Conservation (phyloP, 1,140 invertebrate species). For the Andrena cerasifolii region DNA sequence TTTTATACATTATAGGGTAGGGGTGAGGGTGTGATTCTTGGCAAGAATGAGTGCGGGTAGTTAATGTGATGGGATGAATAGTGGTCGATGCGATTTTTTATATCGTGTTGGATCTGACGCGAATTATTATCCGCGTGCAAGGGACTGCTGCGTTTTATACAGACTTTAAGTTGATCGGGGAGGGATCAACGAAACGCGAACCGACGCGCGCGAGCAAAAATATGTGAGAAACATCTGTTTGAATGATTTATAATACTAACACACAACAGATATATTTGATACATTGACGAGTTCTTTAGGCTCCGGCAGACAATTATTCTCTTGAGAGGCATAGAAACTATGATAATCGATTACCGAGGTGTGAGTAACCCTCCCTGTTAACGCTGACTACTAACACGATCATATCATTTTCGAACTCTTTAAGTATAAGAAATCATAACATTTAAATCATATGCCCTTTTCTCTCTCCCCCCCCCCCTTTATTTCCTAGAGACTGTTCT, state of each 20-base stretch:
- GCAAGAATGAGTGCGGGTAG: not conserved
- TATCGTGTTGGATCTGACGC: constrained; percentile 23
- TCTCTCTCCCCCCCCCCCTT: too few species aligned
- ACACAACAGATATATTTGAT: not conserved
- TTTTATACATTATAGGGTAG: constrained; percentile 15
- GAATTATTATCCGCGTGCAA: not conserved
- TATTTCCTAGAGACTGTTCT: constrained; percentile 6
- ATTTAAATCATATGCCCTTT: not conserved
- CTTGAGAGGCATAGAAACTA: not conserved
- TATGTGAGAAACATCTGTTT: not conserved
- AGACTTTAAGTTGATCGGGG: constrained; percentile 28
- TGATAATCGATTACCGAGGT: too few species aligned
- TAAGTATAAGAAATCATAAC: not conserved
- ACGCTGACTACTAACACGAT: not conserved
- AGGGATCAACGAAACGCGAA: not conserved
- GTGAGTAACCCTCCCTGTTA: not conserved
- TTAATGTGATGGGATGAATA: not conserved
- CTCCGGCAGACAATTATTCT: not conserved
- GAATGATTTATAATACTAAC: not conserved
- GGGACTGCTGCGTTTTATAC: constrained; percentile 33
- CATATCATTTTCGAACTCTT: not conserved
- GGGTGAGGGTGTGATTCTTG: not conserved
- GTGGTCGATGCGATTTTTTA: constrained; percentile 18
- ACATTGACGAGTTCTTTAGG: constrained; percentile 23
- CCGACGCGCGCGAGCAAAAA: not conserved